Conservation (phyloP, 1,140 invertebrate species). For the Drosophila eugracilis region DNA sequence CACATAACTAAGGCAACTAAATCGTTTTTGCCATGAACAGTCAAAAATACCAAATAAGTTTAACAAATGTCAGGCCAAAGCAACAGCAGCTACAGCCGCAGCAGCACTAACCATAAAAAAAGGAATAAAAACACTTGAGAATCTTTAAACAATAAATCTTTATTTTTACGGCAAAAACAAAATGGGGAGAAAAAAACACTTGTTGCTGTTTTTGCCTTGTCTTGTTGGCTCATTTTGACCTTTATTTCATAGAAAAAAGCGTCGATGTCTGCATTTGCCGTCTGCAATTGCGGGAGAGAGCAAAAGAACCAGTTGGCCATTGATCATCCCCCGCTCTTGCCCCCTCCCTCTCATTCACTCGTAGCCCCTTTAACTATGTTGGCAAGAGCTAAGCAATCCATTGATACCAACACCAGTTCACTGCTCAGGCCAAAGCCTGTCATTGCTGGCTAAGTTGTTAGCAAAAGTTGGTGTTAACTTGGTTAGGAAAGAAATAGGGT, state of each 20-base stretch:
- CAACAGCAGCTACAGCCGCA: too few relatives aligned
- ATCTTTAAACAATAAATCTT: conserved; percentile 69
- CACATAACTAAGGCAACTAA: conserved; percentile 40
- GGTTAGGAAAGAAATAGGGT: not conserved
- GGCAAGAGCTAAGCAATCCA: conserved; percentile 37
- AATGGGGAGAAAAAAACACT: conserved; percentile 56
- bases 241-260: conserved; percentile 69
- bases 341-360: too few relatives aligned
- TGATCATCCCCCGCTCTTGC: conserved; percentile 47
- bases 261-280: conserved; percentile 70
- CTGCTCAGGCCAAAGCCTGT: conserved; percentile 39
- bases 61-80: conserved; percentile 59
- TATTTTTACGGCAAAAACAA: conserved; percentile 33
- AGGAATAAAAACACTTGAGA: conserved; percentile 48
- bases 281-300: conserved; percentile 66
- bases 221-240: conserved; percentile 61
- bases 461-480: conserved; percentile 11
- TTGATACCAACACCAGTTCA: conserved; percentile 35
- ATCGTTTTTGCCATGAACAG: conserved; percentile 23
- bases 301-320: conserved; percentile 75
- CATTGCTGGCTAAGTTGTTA: conserved; percentile 55
- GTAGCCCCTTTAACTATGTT: conserved; percentile 10
- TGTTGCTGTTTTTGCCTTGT: conserved; percentile 58
- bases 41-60: conserved; percentile 56
- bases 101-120: too few relatives aligned